Evolutionary conservation across 2,888 invertebrate genomes (phyloP).

Genomic region (Drosophila glabriapex): DNA sequence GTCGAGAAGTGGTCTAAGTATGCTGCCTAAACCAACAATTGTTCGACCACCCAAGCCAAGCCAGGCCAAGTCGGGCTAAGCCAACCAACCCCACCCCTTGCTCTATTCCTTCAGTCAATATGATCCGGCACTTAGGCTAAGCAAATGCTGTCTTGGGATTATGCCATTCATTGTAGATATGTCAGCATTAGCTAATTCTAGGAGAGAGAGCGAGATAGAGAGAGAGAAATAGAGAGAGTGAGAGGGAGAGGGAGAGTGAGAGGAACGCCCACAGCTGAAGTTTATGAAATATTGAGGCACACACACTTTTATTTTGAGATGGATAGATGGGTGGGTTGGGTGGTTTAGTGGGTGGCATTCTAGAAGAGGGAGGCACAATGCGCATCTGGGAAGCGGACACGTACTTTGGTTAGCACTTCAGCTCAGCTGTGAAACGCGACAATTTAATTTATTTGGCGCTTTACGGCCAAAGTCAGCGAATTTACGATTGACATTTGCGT

Average conservation of each 20-base stretch:
- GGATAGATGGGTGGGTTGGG: not conserved
- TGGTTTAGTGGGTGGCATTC: not conserved
- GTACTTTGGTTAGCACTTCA: conserved; percentile 76
- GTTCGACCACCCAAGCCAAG: conserved; percentile 5
- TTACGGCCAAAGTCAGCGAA: conserved; percentile 74
- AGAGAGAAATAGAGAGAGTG: not conserved
- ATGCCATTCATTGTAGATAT: conserved; percentile 64
- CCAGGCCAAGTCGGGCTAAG: not conserved
- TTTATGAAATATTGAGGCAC: conserved; percentile 72
- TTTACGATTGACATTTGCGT: conserved; percentile 83
- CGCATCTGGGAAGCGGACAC: conserved; percentile 46
- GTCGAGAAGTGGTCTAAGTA: conserved; percentile 23
- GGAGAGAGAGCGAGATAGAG: not conserved
- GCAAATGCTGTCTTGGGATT: conserved; percentile 65
- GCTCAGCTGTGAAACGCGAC: conserved; percentile 78
- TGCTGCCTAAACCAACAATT: conserved; percentile 36
- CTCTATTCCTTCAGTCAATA: conserved; percentile 21
- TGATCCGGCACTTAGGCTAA: conserved; percentile 45
- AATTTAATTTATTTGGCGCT: conserved; percentile 79
- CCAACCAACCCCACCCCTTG: not conserved
- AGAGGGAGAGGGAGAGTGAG: not conserved
- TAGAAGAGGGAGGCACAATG: conserved; percentile 18
- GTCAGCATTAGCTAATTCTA: conserved; percentile 73
- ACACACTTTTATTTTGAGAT: conserved; percentile 42
- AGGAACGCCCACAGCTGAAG: conserved; percentile 26